A percentile compares a stretch with the other conserved stretches of the same genome.
Evolutionary conservation across 2,888 invertebrate genomes (phyloP).

Genomic region (Allacma fusca): DNA sequence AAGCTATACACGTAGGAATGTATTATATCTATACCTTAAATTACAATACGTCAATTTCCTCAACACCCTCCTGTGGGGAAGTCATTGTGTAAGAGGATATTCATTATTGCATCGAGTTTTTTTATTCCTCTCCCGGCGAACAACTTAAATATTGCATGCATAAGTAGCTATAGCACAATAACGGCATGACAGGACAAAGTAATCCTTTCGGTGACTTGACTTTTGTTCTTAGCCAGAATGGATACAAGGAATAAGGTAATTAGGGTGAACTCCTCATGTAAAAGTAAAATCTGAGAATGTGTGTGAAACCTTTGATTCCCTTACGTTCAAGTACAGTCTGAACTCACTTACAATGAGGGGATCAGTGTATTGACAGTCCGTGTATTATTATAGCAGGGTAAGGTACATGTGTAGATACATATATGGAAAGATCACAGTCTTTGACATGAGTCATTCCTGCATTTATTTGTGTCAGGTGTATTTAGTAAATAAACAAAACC

Average conservation of each 20-base stretch:
- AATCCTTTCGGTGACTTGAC: constrained; percentile 16
- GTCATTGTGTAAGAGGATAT: constrained; percentile 16
- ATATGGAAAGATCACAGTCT: neutral
- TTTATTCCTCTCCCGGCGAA: neutral
- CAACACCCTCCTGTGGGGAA: constrained; percentile 12
- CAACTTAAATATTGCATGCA: neutral
- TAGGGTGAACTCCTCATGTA: constrained; percentile 14
- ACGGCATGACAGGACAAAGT: neutral
- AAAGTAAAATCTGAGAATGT: constrained; percentile 3
- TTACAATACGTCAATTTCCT: constrained; percentile 12
- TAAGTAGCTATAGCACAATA: neutral
- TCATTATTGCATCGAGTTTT: neutral
- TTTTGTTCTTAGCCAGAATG: neutral
- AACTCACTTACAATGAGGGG: no score
- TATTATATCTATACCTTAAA: neutral
- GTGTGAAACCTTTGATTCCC: constrained; percentile 7
- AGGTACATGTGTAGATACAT: neutral
- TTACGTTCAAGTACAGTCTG: no score
- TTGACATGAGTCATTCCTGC: neutral
- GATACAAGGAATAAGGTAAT: constrained; percentile 18
- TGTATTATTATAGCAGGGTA: neutral
- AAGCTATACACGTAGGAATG: neutral
- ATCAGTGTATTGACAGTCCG: no score
- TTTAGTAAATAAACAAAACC: constrained; percentile 17
- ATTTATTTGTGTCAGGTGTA: neutral